phyloP scores from a whole-genome alignment of 2,797 vertebrate species.

The Poeciliopsis turneri region DNA sequence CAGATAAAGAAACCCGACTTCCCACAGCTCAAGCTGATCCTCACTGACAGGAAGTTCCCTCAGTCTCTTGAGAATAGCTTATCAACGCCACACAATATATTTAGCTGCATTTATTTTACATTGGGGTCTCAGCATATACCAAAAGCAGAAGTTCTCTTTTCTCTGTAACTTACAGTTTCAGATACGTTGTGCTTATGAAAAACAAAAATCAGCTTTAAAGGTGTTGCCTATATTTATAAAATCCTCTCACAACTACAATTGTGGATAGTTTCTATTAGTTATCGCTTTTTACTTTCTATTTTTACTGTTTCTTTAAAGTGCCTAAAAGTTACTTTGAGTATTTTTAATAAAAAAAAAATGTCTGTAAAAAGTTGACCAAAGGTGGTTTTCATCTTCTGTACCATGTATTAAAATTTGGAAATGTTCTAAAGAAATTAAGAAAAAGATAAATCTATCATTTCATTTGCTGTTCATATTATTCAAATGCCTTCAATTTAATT shows the following conservation, averaged over 20 bases:
- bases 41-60: background rate
- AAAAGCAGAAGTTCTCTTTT: slow-evolving; percentile 5
- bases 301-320: background rate
- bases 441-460: background rate
- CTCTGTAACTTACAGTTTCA: background rate
- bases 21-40: background rate
- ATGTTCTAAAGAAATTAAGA: background rate
- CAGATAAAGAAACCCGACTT: background rate
- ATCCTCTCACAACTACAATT: background rate
- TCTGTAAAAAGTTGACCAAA: background rate
- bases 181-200: background rate
- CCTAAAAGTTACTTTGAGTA: background rate
- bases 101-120: slow-evolving; percentile 1
- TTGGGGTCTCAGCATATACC: background rate
- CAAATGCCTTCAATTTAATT: background rate
- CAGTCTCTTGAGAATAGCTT: background rate
- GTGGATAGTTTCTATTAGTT: background rate
- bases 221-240: background rate
- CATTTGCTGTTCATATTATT: background rate
- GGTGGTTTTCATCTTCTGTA: background rate
- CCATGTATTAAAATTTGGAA: background rate
- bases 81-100: background rate
- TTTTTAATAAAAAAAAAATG: background rate
- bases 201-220: background rate
- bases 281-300: background rate